These are phyloP conservation scores for Picathartes gymnocephalus DNA, from an alignment of 2,113 vertebrate genomes.

Conservation along the genomic window DNA sequence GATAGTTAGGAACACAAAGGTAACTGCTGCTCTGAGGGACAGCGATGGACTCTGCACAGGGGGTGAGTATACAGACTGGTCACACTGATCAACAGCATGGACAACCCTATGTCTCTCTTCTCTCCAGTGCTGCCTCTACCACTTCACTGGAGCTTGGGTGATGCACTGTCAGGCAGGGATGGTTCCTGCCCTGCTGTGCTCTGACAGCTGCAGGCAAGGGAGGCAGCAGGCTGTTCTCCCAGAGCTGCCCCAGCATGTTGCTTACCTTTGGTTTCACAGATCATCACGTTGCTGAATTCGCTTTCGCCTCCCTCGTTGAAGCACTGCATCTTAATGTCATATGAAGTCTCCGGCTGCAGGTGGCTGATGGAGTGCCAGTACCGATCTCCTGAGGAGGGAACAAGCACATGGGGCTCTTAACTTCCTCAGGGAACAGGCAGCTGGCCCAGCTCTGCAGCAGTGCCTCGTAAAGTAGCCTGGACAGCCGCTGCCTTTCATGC, in stretches of 20 bases:
- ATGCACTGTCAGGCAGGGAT: accelerated
- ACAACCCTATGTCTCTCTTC: not conserved
- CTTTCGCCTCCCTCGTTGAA: slow-evolving; percentile 96
- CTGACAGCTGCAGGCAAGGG: not conserved
- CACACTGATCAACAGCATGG: not conserved
- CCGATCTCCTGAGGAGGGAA: slow-evolving; percentile 75
- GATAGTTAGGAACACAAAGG: not conserved
- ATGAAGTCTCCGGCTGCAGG: slow-evolving; percentile 94
- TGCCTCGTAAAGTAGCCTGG: not conserved
- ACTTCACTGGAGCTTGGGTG: not conserved
- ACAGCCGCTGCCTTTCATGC: not conserved
- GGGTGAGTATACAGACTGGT: not conserved
- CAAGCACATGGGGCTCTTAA: not conserved
- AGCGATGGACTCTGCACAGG: not conserved
- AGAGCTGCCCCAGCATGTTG: not conserved
- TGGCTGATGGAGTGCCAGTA: slow-evolving; percentile 96
- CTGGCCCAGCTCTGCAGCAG: not conserved
- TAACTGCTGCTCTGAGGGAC: not conserved
- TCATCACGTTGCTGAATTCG: slow-evolving; percentile 96
- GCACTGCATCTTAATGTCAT: slow-evolving; percentile 99
- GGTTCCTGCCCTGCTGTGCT: not conserved
- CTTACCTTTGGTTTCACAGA: slow-evolving; percentile 95
- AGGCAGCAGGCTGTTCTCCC: not conserved
- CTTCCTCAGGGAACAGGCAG: not conserved
- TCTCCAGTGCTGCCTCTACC: not conserved